Conservation (phyloP, 1,140 invertebrate genomes). For the Pemphigus obesinymphae region DNA sequence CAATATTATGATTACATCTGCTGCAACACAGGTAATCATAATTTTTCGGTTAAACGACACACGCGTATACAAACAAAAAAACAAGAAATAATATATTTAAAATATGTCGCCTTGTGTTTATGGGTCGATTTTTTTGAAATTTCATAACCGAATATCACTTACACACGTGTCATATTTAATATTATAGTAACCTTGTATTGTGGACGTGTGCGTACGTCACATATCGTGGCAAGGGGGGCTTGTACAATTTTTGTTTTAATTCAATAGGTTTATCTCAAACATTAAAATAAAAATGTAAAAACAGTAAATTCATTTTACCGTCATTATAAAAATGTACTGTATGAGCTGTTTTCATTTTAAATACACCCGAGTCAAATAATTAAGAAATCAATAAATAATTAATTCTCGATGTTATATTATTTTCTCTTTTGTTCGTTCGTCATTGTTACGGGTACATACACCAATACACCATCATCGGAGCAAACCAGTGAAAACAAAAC, state of each 20-base stretch:
- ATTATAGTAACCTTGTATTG: neutral
- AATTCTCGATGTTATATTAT: neutral
- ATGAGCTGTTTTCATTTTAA: no score
- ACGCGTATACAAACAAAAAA: neutral
- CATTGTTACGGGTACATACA: no score
- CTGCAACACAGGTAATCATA: neutral
- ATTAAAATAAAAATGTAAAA: no score
- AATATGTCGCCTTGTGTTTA: neutral
- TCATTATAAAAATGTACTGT: no score
- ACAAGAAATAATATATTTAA: neutral
- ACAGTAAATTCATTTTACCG: no score
- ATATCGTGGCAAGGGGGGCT: neutral
- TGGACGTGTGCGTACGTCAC: neutral
- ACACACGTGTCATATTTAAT: neutral
- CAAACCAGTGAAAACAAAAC: neutral
- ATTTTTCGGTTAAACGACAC: neutral
- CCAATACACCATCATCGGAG: neutral
- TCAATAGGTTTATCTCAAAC: no score
- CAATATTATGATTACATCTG: neutral
- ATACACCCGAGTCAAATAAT: neutral
- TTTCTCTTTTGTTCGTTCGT: conserved; percentile 5
- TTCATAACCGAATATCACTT: neutral
- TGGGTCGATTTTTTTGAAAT: neutral
- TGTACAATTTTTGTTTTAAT: neutral
- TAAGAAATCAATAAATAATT: conserved; percentile 20